These are phyloP conservation scores for Papilio polyxenes DNA, from an alignment of 1,140 invertebrate species.

Conservation along the genomic window DNA sequence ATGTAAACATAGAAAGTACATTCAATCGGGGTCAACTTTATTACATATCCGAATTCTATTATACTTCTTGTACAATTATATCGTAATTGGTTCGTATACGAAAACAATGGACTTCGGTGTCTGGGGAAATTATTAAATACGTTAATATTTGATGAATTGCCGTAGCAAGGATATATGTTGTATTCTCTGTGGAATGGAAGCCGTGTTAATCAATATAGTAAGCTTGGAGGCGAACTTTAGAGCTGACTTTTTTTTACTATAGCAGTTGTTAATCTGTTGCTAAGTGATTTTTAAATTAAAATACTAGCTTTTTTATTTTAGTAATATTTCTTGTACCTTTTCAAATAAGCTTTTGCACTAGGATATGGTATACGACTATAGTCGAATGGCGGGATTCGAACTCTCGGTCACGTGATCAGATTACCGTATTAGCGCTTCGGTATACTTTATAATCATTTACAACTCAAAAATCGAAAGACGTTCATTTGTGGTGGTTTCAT, in stretches of 20 bases:
- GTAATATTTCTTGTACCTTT: no score
- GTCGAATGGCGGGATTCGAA: no score
- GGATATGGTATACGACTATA: no score
- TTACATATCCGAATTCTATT: conserved; percentile 17
- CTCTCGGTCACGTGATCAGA: no score
- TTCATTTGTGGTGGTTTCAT: no score
- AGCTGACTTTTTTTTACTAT: background rate
- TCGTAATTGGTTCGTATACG: conserved; percentile 1
- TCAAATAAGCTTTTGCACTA: no score
- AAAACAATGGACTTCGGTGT: background rate
- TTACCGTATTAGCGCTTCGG: no score
- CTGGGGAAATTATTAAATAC: background rate
- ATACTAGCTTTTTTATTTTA: no score
- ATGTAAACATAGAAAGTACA: conserved; percentile 14
- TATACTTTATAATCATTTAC: no score
- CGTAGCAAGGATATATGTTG: background rate
- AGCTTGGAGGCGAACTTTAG: background rate
- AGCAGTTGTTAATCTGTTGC: no score
- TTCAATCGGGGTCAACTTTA: conserved; percentile 3
- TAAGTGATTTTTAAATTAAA: background rate
- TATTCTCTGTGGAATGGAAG: background rate
- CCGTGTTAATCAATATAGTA: background rate
- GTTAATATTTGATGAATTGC: background rate
- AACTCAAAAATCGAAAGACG: no score
- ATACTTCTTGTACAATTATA: conserved; percentile 1